Percentiles rank a stretch among this genome's conserved stretches.
phyloP scores from a whole-genome alignment of 2,888 invertebrate species.

The Crocallis elinguaria region DNA sequence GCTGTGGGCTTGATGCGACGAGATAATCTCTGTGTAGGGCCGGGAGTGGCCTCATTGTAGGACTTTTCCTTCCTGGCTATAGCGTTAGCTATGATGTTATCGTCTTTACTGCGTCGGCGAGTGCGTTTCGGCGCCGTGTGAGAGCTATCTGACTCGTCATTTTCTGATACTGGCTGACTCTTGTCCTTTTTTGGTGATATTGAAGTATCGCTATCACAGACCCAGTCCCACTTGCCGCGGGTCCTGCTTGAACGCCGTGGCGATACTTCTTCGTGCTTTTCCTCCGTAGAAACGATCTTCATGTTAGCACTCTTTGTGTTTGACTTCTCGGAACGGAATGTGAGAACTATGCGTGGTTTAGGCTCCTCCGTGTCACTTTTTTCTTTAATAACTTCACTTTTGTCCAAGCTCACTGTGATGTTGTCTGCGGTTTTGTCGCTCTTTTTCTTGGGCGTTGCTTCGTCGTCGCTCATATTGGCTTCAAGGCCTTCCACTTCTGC shows the following conservation, averaged over 20 bases:
- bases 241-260: constrained; percentile 68
- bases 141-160: constrained; percentile 69
- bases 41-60: constrained; percentile 79
- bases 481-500: constrained; percentile 54
- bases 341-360: constrained; percentile 86
- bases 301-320: constrained; percentile 81
- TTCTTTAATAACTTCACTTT: constrained; percentile 61
- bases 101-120: constrained; percentile 86
- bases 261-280: constrained; percentile 70
- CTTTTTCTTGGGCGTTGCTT: constrained; percentile 62
- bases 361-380: constrained; percentile 68
- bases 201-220: constrained; percentile 62
- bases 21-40: constrained; percentile 61
- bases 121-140: constrained; percentile 84
- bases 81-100: constrained; percentile 88
- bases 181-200: constrained; percentile 60
- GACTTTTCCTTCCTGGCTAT: constrained; percentile 90
- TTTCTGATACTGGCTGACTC: constrained; percentile 64
- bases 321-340: constrained; percentile 86
- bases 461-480: constrained; percentile 71
- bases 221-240: constrained; percentile 70
- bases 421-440: constrained; percentile 60
- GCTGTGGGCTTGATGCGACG: constrained; percentile 88
- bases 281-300: constrained; percentile 79
- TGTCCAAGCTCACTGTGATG: constrained; percentile 55